Percentiles rank a stretch among this genome's conserved stretches.
Conservation (phyloP, 2,113 vertebrate genomes). For the Thymallus thymallus region DNA sequence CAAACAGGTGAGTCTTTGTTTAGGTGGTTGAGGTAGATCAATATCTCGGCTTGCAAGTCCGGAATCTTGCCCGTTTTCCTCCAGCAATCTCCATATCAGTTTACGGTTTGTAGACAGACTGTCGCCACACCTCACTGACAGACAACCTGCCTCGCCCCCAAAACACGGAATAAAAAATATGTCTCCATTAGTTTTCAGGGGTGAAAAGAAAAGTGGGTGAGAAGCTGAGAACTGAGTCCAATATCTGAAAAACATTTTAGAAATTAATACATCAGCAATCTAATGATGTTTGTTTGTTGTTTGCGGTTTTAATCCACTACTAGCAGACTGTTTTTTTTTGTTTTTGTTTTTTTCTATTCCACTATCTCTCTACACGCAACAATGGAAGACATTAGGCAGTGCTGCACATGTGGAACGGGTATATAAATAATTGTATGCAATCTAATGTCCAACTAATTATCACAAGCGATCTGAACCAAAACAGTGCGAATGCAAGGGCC, state of each 20-base stretch:
- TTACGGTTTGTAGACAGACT: slow-evolving; percentile 96
- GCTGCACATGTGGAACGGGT: slow-evolving; percentile 1
- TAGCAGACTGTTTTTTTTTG: slow-evolving; percentile 21
- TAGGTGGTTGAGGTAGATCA: slow-evolving; percentile 97
- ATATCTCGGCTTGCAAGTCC: slow-evolving; percentile 94
- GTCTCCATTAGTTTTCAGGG: slow-evolving; percentile 63
- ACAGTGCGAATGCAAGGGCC: slow-evolving; percentile 23
- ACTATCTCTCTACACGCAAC: slow-evolving; percentile 8
- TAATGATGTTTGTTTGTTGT: slow-evolving; percentile 1
- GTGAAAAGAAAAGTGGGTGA: slow-evolving; percentile 37
- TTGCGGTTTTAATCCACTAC: slow-evolving; percentile 11
- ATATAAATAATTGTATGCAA: slow-evolving; percentile 22
- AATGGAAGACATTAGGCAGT: not conserved
- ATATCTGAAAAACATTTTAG: slow-evolving; percentile 8
- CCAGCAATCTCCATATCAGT: slow-evolving; percentile 88
- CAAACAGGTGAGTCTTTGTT: slow-evolving; percentile 99
- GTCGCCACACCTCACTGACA: slow-evolving; percentile 93
- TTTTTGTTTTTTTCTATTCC: too few species aligned
- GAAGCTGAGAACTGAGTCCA: slow-evolving; percentile 12
- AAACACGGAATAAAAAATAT: slow-evolving; percentile 64
- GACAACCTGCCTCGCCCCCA: slow-evolving; percentile 84
- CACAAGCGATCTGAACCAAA: not conserved
- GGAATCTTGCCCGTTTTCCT: slow-evolving; percentile 94
- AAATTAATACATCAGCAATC: not conserved
- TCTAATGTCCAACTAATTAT: slow-evolving; percentile 9